Base-by-base conservation (phyloP, 2,888 invertebrate species). In the Rotaria macrura region DNA sequence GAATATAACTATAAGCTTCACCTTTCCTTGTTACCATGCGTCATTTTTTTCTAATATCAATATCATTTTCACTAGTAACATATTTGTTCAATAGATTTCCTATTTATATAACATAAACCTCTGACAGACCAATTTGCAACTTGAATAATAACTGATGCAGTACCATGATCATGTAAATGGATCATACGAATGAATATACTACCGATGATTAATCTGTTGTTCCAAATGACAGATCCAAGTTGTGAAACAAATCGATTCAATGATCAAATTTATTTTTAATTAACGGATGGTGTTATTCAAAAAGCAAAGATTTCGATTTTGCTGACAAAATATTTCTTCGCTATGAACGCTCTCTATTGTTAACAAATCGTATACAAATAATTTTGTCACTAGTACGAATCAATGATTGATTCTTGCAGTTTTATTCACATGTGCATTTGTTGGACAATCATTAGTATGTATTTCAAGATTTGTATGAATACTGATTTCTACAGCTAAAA, bases 31-130 rank as follows among this genome's bases (percentile, higher is more conserved):
- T 79, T 7, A 79, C 23, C 43, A 17, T 40, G 23, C 9, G 5
- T n/a, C 40, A 43, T 43, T 43, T n/a, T 79, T 38, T 43, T 38
- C 12, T 40, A 79, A 43, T 79, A 79, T 23, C 74, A 25, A 79
- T 79, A 79, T 79, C 40, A 79, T 40, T 40, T 25, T 79, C 74
- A 23, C 25, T 40, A 5, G 40, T 79, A 0, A n/a, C 74, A 79
- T 38, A 43, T 79, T 43, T 79, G 23, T 43, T 79, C 74, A 79
- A 79, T 79, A 2, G 74, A 79, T 25, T 79, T 7, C 2, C 40
- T 4, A 79, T 79, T 79, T 43, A 79, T 79, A 43, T 79, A 79
- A 43, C 40, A 40, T n/a, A 79, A 79, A 43, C 74, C 74, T 79
- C 43, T 79, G 7, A 79, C 74, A 17, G 7, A 7, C 43, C 74